Conservation (phyloP, 2,888 invertebrate genomes). For the Drosophila pseudotakahashii region DNA sequence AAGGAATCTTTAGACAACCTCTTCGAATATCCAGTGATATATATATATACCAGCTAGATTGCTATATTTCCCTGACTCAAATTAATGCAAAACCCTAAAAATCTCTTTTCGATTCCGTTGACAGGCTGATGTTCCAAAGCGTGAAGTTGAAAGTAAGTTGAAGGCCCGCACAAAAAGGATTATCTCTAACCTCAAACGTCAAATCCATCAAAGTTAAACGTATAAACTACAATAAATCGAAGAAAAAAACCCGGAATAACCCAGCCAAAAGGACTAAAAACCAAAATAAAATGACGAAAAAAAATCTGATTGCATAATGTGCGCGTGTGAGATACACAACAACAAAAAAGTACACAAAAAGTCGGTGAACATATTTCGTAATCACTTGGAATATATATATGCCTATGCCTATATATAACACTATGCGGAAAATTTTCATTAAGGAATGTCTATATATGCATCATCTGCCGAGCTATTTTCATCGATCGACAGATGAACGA, state of each 20-base stretch:
- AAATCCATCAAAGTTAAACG: slow-evolving; percentile 36
- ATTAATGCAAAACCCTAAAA: slow-evolving; percentile 52
- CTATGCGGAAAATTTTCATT: slow-evolving; percentile 46
- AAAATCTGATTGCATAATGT: slow-evolving; percentile 72
- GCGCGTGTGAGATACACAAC: slow-evolving; percentile 68
- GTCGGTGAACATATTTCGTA: slow-evolving; percentile 63
- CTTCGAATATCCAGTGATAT: slow-evolving; percentile 20
- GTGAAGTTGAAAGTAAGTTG: slow-evolving; percentile 95
- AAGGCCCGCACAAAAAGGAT: slow-evolving; percentile 60
- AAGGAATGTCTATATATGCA: slow-evolving; percentile 33
- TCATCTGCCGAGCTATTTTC: slow-evolving; percentile 23
- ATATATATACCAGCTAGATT: too few species aligned
- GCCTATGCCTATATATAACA: slow-evolving; percentile 29
- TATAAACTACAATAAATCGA: slow-evolving; percentile 1
- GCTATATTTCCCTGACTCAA: not conserved
- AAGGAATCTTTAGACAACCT: slow-evolving; percentile 29
- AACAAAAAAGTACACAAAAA: slow-evolving; percentile 35
- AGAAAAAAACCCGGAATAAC: slow-evolving; percentile 9
- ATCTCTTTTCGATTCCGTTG: slow-evolving; percentile 80
- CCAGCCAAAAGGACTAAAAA: slow-evolving; percentile 22
- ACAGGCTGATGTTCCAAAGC: slow-evolving; percentile 93
- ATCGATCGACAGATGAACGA: slow-evolving; percentile 24
- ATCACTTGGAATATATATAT: slow-evolving; percentile 56
- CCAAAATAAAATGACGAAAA: not conserved
- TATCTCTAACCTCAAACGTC: slow-evolving; percentile 69